Percentiles rank a stretch among this genome's conserved stretches.
Evolutionary conservation across 1,140 invertebrate genomes (phyloP).

Genomic region (Megathymus violae): DNA sequence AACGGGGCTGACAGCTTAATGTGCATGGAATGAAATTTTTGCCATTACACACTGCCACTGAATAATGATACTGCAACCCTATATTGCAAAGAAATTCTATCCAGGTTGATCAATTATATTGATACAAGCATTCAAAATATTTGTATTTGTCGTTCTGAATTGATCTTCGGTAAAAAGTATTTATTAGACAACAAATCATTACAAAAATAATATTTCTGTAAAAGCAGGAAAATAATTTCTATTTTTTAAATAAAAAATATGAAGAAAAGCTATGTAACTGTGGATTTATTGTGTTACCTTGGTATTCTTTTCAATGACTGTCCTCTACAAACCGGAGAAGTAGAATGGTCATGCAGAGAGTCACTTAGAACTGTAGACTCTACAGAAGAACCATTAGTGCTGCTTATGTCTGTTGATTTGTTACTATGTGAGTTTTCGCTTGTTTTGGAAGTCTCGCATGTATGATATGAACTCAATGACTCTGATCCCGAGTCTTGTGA

Average conservation of each 20-base stretch:
- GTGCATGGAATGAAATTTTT: too few species aligned
- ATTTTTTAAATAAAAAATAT: background rate
- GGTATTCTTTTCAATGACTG: conserved; percentile 78
- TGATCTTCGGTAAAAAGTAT: too few species aligned
- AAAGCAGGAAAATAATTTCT: conserved; percentile 4
- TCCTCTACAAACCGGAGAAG: conserved; percentile 82
- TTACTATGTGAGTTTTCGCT: conserved; percentile 63
- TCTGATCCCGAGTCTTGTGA: conserved; percentile 67
- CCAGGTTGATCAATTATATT: too few species aligned
- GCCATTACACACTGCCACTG: too few species aligned
- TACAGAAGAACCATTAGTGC: conserved; percentile 60
- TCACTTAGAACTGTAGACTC: conserved; percentile 65
- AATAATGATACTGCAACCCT: too few species aligned
- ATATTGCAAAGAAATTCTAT: too few species aligned
- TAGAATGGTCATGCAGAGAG: conserved; percentile 73
- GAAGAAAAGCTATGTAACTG: too few species aligned
- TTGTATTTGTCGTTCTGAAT: too few species aligned
- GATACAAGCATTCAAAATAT: too few species aligned
- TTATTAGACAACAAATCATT: too few species aligned
- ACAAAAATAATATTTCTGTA: too few species aligned
- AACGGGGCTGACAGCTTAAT: too few species aligned
- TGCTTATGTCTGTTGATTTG: conserved; percentile 66
- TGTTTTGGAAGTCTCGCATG: conserved; percentile 77
- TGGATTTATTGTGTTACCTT: conserved; percentile 59
- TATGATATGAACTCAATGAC: conserved; percentile 75